Base-by-base conservation (phyloP, 2,797 vertebrate genomes). In the Anolis apletophallus region DNA sequence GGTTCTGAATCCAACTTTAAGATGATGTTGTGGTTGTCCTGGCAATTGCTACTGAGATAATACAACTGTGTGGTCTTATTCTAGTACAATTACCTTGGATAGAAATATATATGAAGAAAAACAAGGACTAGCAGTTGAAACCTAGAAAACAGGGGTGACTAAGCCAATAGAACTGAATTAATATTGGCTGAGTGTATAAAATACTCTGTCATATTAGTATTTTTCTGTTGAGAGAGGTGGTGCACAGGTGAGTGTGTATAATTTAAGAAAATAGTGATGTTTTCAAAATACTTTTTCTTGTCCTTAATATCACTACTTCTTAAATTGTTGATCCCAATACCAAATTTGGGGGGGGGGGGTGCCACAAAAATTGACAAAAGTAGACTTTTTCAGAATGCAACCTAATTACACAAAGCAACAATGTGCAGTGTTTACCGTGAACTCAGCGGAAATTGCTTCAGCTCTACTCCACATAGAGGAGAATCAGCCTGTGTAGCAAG, bases 241-340 rank as follows among this genome's bases (percentile, higher is more conserved):
- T 21, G 17, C 52, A 40, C 52, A 71, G 23, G 2, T 73, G 19
- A 4, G 16, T 21, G 23, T 16, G 46, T 67, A 12, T 29, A 8
- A 16, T 29, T 85, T 57, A 78, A 68, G 36, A 78, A 77, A 67
- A 68, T 0, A 78, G 19, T 34, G 83, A 0, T 55, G 55, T 89
- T 88, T 55, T 64, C 71, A 77, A 52, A 75, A 84, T 86, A 34
- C 87, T 1, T 55, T 26, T 69, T 32, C 52, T 78, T 59, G 13
- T 3, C 5, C 4, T 46, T 46, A 46, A 46, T 46, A 46, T 46
- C 46, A 46, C 46, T 46, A 6, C 46, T 46, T 46, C 46, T 46
- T 46, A 46, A 46, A 46, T 6, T 46, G 46, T 46, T 5, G 5
- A 46, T 46, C 46, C 46, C 5, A 46, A 46, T 46, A 46, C 46